Evolutionary conservation across 1,140 invertebrate species (phyloP).

Genomic region (Drosophila sp.): DNA sequence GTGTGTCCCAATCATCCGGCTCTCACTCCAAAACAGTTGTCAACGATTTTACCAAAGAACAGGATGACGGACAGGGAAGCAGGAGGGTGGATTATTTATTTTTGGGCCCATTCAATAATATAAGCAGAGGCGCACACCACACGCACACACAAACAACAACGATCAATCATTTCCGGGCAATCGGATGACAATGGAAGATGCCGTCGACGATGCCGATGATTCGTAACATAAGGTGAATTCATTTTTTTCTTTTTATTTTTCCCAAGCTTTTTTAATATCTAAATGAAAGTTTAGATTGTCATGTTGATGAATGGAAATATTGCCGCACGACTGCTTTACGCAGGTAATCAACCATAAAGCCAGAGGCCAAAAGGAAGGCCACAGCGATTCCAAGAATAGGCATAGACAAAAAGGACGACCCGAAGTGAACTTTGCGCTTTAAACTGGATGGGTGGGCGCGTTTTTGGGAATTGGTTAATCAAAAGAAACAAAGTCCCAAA

Average conservation of each 20-base stretch:
- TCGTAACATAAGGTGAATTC: slow-evolving; percentile 21
- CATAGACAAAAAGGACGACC: slow-evolving; percentile 6
- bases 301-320: slow-evolving; percentile 75
- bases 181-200: slow-evolving; percentile 57
- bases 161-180: slow-evolving; percentile 78
- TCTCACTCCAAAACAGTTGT: background rate
- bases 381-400: slow-evolving; percentile 48
- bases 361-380: slow-evolving; percentile 3
- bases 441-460: slow-evolving; percentile 30
- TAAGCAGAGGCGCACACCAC: slow-evolving; percentile 9
- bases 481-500: slow-evolving; percentile 40
- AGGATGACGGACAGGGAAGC: no score
- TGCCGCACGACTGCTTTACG: slow-evolving; percentile 68
- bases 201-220: slow-evolving; percentile 13
- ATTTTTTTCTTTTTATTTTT: slow-evolving; percentile 1
- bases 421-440: slow-evolving; percentile 52
- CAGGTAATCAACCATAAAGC: slow-evolving; percentile 73
- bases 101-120: slow-evolving; percentile 36
- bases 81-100: slow-evolving; percentile 56
- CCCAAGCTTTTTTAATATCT: slow-evolving; percentile 61
- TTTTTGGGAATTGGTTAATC: slow-evolving; percentile 28
- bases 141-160: slow-evolving; percentile 16
- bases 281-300: slow-evolving; percentile 72
- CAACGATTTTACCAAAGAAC: no score
- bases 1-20: slow-evolving; percentile 18